Percentiles rank a stretch among this genome's conserved stretches.
phyloP scores from a whole-genome alignment of 2,797 vertebrate genomes.

The Bucorvus abyssinicus region DNA sequence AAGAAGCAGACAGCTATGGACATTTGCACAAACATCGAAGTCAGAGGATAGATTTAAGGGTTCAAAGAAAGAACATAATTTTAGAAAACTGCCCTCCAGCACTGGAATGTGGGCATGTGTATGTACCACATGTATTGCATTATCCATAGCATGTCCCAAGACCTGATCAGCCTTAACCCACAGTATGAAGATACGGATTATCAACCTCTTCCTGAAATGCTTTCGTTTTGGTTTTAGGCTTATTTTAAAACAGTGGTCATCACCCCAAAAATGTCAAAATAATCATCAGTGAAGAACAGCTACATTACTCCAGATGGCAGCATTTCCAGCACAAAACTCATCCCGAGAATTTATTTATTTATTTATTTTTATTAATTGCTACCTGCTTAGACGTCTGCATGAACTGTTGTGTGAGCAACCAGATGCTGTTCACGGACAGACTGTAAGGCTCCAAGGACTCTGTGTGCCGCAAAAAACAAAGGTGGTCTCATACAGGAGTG shows the following conservation, averaged over 20 bases:
- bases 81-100: neutral
- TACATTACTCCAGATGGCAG: neutral
- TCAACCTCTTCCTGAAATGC: neutral
- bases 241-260: neutral
- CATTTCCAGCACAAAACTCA: constrained; percentile 1
- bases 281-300: neutral
- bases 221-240: constrained; percentile 1
- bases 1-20: neutral
- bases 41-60: neutral
- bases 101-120: neutral
- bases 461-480: constrained; percentile 29
- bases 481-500: neutral
- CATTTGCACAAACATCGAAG: neutral
- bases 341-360: neutral
- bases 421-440: constrained; percentile 11
- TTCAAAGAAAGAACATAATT: neutral
- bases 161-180: neutral
- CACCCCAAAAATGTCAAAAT: neutral
- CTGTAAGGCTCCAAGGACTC: constrained; percentile 9
- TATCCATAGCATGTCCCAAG: neutral
- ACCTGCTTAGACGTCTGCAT: constrained; percentile 22
- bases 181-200: neutral
- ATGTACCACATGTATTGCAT: neutral
- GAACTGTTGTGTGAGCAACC: constrained; percentile 14
- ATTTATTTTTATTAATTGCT: neutral